These are phyloP conservation scores for Eurosta solidaginis DNA, from an alignment of 1,140 invertebrate genomes.

Conservation along the genomic window DNA sequence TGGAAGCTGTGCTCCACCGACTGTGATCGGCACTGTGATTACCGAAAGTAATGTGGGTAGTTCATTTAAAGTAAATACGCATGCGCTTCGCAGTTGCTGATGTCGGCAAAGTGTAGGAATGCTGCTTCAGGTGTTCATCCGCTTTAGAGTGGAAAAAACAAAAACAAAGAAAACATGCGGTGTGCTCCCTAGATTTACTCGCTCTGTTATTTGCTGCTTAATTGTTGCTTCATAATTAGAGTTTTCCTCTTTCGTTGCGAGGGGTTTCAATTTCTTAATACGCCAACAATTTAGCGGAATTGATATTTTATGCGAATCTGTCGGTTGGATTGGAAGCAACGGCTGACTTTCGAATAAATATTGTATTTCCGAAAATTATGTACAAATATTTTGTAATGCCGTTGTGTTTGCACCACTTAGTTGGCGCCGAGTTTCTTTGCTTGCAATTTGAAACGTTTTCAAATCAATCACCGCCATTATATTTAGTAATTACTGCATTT, in stretches of 20 bases:
- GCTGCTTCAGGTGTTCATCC: not conserved
- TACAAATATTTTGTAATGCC: not conserved
- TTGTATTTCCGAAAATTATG: not conserved
- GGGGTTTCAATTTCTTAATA: not conserved
- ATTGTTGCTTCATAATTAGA: not conserved
- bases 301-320: slow-evolving; percentile 10
- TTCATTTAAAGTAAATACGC: not conserved
- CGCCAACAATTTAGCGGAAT: not conserved
- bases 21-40: not conserved
- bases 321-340: not conserved
- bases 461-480: not conserved
- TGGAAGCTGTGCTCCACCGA: not conserved
- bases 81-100: not conserved
- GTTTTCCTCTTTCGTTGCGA: not conserved
- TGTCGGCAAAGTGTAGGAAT: not conserved
- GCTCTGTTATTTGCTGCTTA: not conserved
- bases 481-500: slow-evolving; percentile 13
- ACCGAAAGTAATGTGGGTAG: not conserved
- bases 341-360: too few relatives aligned
- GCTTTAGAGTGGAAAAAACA: too few relatives aligned
- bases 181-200: too few relatives aligned
- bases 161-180: too few relatives aligned
- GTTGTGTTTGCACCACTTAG: not conserved
- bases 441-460: not conserved
- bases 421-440: not conserved